Base-by-base conservation (phyloP, 2,888 invertebrate genomes). In the Papilio elwesi region DNA sequence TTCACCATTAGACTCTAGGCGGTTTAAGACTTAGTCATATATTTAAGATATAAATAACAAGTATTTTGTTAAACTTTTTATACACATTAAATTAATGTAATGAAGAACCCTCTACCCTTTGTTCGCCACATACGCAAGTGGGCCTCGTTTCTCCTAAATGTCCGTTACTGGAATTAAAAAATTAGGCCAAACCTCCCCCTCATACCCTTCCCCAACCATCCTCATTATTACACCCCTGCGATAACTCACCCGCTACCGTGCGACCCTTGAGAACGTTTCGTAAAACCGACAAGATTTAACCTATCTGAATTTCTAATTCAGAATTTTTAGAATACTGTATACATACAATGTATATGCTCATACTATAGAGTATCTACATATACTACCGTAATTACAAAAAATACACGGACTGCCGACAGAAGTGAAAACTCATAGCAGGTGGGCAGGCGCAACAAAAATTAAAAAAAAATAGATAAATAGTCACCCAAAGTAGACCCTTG, bases 261-360 rank as follows among this genome's bases (percentile, higher is more conserved):
- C 81, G 87, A 85, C 92, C 92, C 91, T 93, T 92, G 92, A 93
- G 93, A 92, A 92, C 92, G 90, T 91, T 90, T 90, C 89, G 89
- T 85, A 90, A 91, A 91, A 91, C 88, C 87, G 88, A 85, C 82
- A 91, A 92, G 91, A 90, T 90, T 90, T 88, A 90, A 90, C 83
- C 83, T 86, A 86, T 76, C 84, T 87, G 86, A 84, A 80, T 87
- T 88, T 86, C 81, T 77, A 76, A 75, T 74, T 74, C 4, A 10
- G 10, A 62, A 11, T 62, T 62, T 43, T 62, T 7, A 43, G 43
- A 43, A 43, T 43, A 43, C 6, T 43, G 7, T 43, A 43, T 43
- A 0, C 6, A 43, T 43, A 43, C 7, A 43, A 43, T 43, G 43
- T 43, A 43, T 43, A 4, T 26, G 26, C 26, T 2, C 2, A 26